Base-by-base conservation (phyloP, 2,797 vertebrate species). In the Megalops cyprinoides region DNA sequence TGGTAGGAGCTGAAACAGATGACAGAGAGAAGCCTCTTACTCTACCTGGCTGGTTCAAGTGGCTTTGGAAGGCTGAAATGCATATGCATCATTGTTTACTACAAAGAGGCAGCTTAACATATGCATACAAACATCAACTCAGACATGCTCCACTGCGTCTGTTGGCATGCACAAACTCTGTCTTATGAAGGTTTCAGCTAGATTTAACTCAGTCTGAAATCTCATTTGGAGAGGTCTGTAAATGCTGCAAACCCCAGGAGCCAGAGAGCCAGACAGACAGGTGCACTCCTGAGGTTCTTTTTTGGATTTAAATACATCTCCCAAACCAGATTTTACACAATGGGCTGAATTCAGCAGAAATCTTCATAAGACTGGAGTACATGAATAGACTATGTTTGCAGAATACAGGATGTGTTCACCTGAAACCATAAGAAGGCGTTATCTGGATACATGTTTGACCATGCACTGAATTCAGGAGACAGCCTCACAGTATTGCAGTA, bases 341-440 rank as follows among this genome's bases (percentile, higher is more conserved):
- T 20, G 18, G 4, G 14, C n/a, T 67, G 62, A 14, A 15, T 4
- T 34, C n/a, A 37, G 62, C 28, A 8, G 37, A 34, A 15, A 4
- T 34, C 56, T 25, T 7, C 14, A 14, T 15, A 31, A 46, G 34
- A 56, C 34, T 56, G 14, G 34, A 42, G 28, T 44, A 71, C 98
- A 98, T 85, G 98, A 98, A 90, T 98, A 99, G 71, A 99, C 95
- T 3, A 99, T 89, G 90, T 99, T 99, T n/a, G n/a, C n/a, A 69
- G 14, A 69, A 34, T 39, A 7, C 7, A 6, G 4, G 14, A n/a
- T 67, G 62, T 14, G 5, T 4, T 34, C n/a, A 37, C 62, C 12
- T 12, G 37, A 34, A 15, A 4, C 15, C 14, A 14, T 15, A 31
- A 46, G 34, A 56, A n/a, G n/a, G n/a, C n/a, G n/a, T n/a, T n/a